phyloP scores from a whole-genome alignment of 2,113 vertebrate genomes.

The Talpa occidentalis region DNA sequence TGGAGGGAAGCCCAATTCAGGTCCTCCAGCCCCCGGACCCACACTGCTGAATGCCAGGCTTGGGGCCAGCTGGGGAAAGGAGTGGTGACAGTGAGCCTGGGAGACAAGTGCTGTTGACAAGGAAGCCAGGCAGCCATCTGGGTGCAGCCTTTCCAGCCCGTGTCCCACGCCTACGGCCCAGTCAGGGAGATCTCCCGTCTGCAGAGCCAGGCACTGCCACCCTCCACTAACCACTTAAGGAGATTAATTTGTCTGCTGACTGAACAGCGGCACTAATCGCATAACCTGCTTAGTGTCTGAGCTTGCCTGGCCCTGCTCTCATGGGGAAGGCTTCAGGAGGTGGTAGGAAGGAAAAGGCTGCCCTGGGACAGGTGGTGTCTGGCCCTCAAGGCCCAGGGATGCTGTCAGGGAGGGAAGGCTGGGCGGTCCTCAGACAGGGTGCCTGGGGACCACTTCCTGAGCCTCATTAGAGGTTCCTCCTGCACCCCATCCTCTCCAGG shows the following conservation, averaged over 20 bases:
- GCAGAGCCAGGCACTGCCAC: not conserved
- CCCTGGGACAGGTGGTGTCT: not conserved
- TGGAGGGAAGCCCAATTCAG: not conserved
- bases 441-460: not conserved
- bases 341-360: not conserved
- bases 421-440: too few species aligned
- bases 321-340: not conserved
- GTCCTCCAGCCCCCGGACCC: not conserved
- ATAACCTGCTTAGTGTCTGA: slow-evolving; percentile 87
- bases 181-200: not conserved
- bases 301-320: slow-evolving; percentile 32
- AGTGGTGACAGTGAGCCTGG: not conserved
- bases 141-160: not conserved
- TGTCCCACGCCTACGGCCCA: not conserved
- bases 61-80: not conserved
- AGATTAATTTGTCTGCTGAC: slow-evolving; percentile 89
- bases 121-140: not conserved
- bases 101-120: not conserved
- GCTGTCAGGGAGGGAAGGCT: too few species aligned
- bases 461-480: not conserved
- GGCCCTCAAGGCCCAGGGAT: not conserved
- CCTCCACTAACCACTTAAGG: slow-evolving; percentile 83
- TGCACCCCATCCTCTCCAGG: not conserved
- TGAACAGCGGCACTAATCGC: slow-evolving; percentile 85
- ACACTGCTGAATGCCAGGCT: not conserved